These are phyloP conservation scores for Xanthostigma xanthostigma DNA, from an alignment of 2,888 invertebrate genomes.

Conservation along the genomic window DNA sequence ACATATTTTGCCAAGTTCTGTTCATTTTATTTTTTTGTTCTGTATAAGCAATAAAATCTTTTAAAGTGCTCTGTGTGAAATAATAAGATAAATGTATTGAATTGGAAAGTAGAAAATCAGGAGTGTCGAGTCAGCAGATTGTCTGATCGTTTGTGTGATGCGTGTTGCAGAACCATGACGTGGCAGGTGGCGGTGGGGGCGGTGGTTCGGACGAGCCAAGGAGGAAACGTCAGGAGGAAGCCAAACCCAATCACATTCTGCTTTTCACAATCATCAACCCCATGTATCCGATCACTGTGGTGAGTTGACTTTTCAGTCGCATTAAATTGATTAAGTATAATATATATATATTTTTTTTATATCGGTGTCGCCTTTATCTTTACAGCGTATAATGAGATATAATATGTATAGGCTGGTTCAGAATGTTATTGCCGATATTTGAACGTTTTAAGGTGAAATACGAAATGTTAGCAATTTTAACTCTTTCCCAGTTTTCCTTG, in stretches of 20 bases:
- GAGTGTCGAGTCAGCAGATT: neutral
- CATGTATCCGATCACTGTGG: constrained; percentile 98
- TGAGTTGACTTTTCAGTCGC: constrained; percentile 40
- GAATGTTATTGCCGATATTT: too few species aligned
- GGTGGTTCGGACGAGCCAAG: constrained; percentile 42
- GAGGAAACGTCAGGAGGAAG: constrained; percentile 65
- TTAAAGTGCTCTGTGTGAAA: neutral
- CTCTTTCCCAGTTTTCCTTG: too few species aligned
- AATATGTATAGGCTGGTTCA: too few species aligned
- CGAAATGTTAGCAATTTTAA: too few species aligned
- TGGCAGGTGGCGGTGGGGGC: constrained; percentile 5
- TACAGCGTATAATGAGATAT: too few species aligned
- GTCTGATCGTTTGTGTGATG: constrained; percentile 1
- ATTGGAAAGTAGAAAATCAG: neutral
- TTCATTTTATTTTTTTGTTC: too few species aligned
- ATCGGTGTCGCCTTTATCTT: too few species aligned
- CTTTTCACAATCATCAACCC: constrained; percentile 96
- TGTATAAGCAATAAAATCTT: too few species aligned
- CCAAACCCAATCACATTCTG: constrained; percentile 89
- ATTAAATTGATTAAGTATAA: too few species aligned
- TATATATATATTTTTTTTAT: too few species aligned
- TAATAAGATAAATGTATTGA: neutral
- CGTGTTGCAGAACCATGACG: constrained; percentile 14
- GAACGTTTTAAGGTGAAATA: too few species aligned
- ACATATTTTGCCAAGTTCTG: neutral